Evolutionary conservation across 2,888 invertebrate species (phyloP).

Genomic region (Lysandra coridon): DNA sequence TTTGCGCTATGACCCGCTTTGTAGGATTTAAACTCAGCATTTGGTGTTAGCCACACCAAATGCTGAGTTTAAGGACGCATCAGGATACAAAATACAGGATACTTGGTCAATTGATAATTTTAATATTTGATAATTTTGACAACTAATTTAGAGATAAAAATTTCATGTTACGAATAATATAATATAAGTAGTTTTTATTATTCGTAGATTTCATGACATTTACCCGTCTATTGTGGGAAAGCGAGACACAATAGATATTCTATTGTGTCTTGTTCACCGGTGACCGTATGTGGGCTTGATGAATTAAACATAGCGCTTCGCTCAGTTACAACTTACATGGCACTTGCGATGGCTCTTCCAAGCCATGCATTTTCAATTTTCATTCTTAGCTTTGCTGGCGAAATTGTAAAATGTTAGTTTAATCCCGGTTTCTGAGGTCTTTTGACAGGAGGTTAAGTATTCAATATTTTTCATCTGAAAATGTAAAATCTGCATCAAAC

Average conservation of each 20-base stretch:
- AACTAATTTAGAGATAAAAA: neutral
- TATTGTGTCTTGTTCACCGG: too few species aligned
- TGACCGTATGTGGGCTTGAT: too few species aligned
- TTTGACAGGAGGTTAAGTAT: too few species aligned
- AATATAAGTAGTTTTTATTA: too few species aligned
- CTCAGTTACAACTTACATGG: neutral
- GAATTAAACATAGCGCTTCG: neutral
- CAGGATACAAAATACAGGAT: neutral
- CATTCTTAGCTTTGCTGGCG: neutral
- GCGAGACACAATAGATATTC: too few species aligned
- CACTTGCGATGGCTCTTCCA: neutral
- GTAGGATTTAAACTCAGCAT: neutral
- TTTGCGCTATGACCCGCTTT: neutral
- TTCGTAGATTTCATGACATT: too few species aligned
- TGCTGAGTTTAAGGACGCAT: too few species aligned
- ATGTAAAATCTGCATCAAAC: too few species aligned
- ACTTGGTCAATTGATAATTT: neutral
- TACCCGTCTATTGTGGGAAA: too few species aligned
- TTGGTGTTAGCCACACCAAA: neutral
- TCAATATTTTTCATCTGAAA: too few species aligned
- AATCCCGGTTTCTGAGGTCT: too few species aligned
- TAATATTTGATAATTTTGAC: neutral
- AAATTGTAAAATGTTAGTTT: neutral
- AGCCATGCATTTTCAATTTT: neutral
- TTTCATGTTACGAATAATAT: neutral